Evolutionary conservation across 2,797 vertebrate species (phyloP).

Genomic region (Thaleichthys pacificus): DNA sequence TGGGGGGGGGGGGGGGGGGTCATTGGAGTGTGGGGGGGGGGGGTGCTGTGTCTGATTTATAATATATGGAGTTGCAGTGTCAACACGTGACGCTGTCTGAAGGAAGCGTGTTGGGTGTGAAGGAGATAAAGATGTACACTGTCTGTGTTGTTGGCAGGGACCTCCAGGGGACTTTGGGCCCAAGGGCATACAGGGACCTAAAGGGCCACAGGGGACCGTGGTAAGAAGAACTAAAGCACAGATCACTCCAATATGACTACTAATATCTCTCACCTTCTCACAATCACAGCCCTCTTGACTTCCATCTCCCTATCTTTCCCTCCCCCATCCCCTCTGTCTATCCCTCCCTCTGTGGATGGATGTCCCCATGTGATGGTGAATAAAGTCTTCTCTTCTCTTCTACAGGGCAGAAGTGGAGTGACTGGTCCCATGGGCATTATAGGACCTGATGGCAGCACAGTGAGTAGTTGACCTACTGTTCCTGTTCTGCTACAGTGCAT

Average conservation of each 20-base stretch:
- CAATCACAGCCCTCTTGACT: constrained; percentile 13
- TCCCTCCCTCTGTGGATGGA: neutral
- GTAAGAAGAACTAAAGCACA: constrained; percentile 65
- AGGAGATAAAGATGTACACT: neutral
- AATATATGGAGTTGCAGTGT: neutral
- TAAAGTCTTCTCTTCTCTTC: neutral
- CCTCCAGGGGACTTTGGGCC: constrained; percentile 89
- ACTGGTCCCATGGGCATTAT: constrained; percentile 85
- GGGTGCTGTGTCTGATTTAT: neutral
- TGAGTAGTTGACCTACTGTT: constrained; percentile 68
- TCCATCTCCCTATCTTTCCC: neutral
- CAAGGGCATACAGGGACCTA: constrained; percentile 91
- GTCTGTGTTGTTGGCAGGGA: constrained; percentile 70
- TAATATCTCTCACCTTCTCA: neutral
- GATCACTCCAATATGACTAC: neutral
- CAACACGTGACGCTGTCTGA: neutral
- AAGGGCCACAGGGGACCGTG: constrained; percentile 86
- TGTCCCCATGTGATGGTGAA: constrained; percentile 4
- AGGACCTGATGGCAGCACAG: constrained; percentile 84
- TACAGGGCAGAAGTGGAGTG: constrained; percentile 87
- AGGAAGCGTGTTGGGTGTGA: neutral
- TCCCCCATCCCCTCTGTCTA: neutral
- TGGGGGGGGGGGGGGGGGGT: neutral
- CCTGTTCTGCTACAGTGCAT: no score
- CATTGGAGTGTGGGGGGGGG: neutral